A percentile compares a stretch with the other conserved stretches of the same genome.
These are phyloP conservation scores for Montipora foliosa DNA, from an alignment of 64 coral and sea anemone genomes.

Conservation along the genomic window DNA sequence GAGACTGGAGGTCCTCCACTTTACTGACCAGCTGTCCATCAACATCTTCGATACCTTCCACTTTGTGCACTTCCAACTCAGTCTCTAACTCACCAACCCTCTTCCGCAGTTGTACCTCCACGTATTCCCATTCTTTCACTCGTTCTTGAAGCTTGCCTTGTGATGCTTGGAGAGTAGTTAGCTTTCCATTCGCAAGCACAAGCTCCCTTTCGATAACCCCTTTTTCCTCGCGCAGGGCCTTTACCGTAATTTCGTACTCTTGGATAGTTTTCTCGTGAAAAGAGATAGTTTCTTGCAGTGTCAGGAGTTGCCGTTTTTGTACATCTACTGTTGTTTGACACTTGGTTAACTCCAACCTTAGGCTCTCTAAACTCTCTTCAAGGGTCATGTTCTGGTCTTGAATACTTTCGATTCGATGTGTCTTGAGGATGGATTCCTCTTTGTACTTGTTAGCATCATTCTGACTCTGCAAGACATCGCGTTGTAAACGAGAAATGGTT, in stretches of 20 bases:
- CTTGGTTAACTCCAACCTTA: constrained; percentile 40
- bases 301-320: constrained; percentile 30
- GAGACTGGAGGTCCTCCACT: constrained; percentile 78
- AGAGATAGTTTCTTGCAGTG: constrained; percentile 55
- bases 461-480: constrained; percentile 68
- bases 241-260: constrained; percentile 40
- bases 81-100: constrained; percentile 55
- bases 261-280: constrained; percentile 51
- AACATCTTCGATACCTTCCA: constrained; percentile 42
- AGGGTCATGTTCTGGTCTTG: constrained; percentile 39
- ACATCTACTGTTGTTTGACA: constrained; percentile 63
- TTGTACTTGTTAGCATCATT: constrained; percentile 62
- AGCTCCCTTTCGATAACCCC: constrained; percentile 58
- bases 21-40: constrained; percentile 69
- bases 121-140: constrained; percentile 78
- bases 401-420: constrained; percentile 58
- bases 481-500: constrained; percentile 58
- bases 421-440: constrained; percentile 67
- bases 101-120: constrained; percentile 69
- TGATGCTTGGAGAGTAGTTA: constrained; percentile 26
- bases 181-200: constrained; percentile 34
- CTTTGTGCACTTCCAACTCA: constrained; percentile 60
- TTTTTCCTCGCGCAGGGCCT: constrained; percentile 33
- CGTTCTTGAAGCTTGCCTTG: constrained; percentile 63
- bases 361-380: constrained; percentile 57